phyloP scores from a whole-genome alignment of 1,140 invertebrate genomes.

The Drosophila subobscura region DNA sequence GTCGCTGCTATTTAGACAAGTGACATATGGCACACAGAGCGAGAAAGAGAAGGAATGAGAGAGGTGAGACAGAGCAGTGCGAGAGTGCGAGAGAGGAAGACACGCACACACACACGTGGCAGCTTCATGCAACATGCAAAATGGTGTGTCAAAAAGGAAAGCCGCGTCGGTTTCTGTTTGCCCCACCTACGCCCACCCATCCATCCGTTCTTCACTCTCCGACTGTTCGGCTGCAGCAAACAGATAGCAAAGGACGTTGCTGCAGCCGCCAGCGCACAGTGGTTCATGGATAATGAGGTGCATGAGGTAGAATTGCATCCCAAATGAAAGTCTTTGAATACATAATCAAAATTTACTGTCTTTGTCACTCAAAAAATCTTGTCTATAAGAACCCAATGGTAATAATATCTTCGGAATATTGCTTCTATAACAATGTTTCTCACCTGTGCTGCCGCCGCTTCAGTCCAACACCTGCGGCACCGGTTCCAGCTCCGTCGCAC shows the following conservation, averaged over 20 bases:
- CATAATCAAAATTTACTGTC: no score
- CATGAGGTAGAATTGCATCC: no score
- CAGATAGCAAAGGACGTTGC: conserved; percentile 19
- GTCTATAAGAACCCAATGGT: no score
- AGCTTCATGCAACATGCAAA: conserved; percentile 69
- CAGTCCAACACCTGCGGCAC: conserved; percentile 41
- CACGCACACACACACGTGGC: conserved; percentile 7
- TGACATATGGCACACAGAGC: conserved; percentile 64
- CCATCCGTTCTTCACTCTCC: background rate
- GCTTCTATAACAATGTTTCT: conserved; percentile 1
- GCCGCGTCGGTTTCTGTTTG: conserved; percentile 47
- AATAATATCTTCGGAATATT: background rate
- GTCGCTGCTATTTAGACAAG: conserved; percentile 75
- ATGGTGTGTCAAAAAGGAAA: conserved; percentile 74
- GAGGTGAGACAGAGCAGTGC: background rate
- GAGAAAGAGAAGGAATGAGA: background rate
- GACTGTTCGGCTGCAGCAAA: conserved; percentile 5
- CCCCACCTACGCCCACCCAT: background rate
- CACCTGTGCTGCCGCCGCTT: conserved; percentile 5
- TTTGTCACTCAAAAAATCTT: no score
- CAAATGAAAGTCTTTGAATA: no score
- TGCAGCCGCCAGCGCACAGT: conserved; percentile 11
- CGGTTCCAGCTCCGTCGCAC: conserved; percentile 4
- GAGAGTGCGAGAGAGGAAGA: conserved; percentile 22
- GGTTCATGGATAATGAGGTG: background rate